Evolutionary conservation across 2,888 invertebrate species (phyloP), one percentile per base, ranked within the genome.

Genomic region (Bugulina stolonifera): DNA sequence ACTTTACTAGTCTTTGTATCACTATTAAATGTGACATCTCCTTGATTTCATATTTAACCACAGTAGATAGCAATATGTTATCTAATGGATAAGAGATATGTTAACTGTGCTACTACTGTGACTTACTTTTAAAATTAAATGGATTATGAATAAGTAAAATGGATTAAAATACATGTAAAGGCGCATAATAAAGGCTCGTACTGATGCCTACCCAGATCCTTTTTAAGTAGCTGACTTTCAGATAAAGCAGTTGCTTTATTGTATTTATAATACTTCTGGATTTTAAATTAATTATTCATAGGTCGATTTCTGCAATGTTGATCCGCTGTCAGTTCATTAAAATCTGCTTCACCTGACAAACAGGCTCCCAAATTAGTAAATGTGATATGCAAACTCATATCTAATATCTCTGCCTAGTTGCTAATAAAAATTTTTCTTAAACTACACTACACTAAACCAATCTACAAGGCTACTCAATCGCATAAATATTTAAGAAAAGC

Each of bases 241-340:
- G 43, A 43, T 43, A 18, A 43, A 43, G 43, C 43, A 43, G 18
- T 43, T 5, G 18, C 10, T 18, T 43, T 43, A 43, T 43, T 43
- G 43, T 43, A 43, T 43, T 64, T 64, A 64, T 64, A 25, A 64
- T 64, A 64, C 29, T 64, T 64, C 64, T 64, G 64, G 22, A 64
- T 64, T 64, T 64, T 22, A 64, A 64, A 64, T 64, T 64, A 64
- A 64, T 64, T 64, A 64, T 64, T 64, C 32, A 5, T 32, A 64
- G 64, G 64, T 64, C 25, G 34, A 64, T 34, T 64, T 27, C 64
- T 64, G 64, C 64, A 64, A 64, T 64, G 10, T 64, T 64, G 64
- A 64, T 18, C 32, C 22, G 34, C 64, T 64, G 64, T 27, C 64
- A 64, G 64, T 64, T 64, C 64, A 64, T 64, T 64, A 64, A 64